Base-by-base conservation (phyloP, 2,797 vertebrate genomes). In the Apogon hyalosoma region DNA sequence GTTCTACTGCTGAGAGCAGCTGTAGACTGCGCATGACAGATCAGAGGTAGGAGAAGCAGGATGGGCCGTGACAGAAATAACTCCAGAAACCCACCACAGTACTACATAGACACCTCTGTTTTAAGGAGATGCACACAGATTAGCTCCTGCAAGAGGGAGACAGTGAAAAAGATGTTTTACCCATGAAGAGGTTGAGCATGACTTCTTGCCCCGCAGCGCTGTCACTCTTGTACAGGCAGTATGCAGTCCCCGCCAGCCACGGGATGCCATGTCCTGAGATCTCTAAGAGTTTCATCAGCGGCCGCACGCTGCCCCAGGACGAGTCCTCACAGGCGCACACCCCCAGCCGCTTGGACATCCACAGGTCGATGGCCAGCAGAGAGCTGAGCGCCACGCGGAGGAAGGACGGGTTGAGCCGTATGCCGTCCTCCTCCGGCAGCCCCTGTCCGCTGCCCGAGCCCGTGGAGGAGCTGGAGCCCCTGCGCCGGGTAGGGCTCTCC, bases 281-380 rank as follows among this genome's bases (percentile, higher is more conserved):
- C 94, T 99, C 98, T 15, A 99, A 87, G 40, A 98, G 91, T 65
- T 97, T 98, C 96, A 99, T 96, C 0, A 99, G 72, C 0, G 97
- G 98, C 0, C 98, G 92, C 7, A 90, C 87, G 51, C 95, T 96
- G 55, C 97, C 97, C 95, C 97, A 99, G 5, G 97, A 91, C 6
- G 98, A 96, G 77, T 94, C 94, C 82, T 99, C 97, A 0, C 88
- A 94, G 0, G 97, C 96, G 24, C 98, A 99, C 51, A 99, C 97
- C 1, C 97, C 97, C 57, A 99, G 91, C 50, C 92, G 94, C 92
- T 98, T 98, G 77, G 97, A 97, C 53, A 98, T 92, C 96, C 97
- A 97, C 81, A 99, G 93, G 93, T 99, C 98, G 68, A 98, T 91
- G 83, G 97, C 98, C 63, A 98, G 92, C 77, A 99, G 81, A 10